phyloP scores from a whole-genome alignment of 2,888 invertebrate genomes.

The Apoderus coryli region DNA sequence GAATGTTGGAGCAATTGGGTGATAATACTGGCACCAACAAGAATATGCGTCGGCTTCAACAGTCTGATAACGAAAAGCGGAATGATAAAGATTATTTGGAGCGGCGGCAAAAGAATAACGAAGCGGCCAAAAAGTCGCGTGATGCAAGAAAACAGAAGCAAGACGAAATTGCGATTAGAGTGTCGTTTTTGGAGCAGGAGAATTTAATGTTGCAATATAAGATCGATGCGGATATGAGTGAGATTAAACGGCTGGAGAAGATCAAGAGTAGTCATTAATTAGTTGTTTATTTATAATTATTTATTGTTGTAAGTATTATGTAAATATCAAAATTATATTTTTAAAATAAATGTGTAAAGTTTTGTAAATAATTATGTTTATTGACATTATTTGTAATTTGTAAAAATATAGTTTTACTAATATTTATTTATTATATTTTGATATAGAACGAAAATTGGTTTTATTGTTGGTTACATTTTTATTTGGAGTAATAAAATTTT shows the following conservation, averaged over 20 bases:
- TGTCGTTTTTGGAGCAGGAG: conserved; percentile 55
- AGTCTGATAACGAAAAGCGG: conserved; percentile 13
- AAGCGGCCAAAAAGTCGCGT: conserved; percentile 85
- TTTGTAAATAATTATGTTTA: no score
- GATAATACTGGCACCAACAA: conserved; percentile 41
- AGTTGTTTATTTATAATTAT: no score
- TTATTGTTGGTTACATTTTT: no score
- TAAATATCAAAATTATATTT: no score
- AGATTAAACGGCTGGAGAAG: conserved; percentile 1
- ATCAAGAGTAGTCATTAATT: no score
- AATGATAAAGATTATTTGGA: conserved; percentile 73
- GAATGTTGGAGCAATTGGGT: conserved; percentile 52
- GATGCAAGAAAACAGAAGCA: conserved; percentile 82
- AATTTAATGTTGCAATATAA: conserved; percentile 16
- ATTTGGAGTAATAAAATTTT: no score
- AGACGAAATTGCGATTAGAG: conserved; percentile 78
- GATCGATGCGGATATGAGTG: conserved; percentile 13
- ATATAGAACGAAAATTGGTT: no score
- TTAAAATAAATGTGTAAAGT: no score
- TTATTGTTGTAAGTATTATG: no score
- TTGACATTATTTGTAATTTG: no score
- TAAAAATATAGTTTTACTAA: no score
- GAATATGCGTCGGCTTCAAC: conserved; percentile 44
- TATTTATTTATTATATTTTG: no score
- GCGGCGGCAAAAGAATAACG: conserved; percentile 79